Conservation (phyloP, 2,797 vertebrate genomes). For the Anguilla obscura region DNA sequence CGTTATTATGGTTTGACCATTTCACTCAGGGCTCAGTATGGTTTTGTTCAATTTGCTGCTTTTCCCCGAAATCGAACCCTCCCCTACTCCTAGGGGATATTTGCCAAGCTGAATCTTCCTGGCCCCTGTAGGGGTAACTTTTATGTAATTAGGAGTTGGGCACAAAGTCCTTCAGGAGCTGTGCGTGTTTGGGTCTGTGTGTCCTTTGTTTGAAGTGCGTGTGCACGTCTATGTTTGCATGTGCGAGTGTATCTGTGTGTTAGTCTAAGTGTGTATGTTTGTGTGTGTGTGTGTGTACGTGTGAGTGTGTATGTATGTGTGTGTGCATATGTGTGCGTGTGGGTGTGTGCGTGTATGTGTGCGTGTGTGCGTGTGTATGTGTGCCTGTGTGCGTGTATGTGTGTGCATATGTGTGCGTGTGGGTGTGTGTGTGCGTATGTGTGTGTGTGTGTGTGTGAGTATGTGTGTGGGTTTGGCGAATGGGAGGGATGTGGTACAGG, state of each 20-base stretch:
- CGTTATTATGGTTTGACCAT: background rate
- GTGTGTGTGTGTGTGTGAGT: conserved; percentile 29
- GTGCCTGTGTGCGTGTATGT: background rate
- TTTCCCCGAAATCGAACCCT: background rate
- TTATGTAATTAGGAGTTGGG: conserved; percentile 5
- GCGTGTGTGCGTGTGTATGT: background rate
- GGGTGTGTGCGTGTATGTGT: background rate
- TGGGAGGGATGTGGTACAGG: conserved; percentile 33
- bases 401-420: conserved; percentile 11
- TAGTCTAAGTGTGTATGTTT: background rate
- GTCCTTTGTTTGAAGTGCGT: conserved; percentile 21
- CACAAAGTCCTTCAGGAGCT: conserved; percentile 16
- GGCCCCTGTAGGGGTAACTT: background rate
- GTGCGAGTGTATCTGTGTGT: background rate
- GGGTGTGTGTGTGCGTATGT: conserved; percentile 29
- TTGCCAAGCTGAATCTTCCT: background rate
- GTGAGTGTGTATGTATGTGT: background rate
- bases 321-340: background rate
- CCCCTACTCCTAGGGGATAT: conserved; percentile 3
- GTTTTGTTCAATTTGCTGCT: background rate
- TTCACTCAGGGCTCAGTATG: background rate
- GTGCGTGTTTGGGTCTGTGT: conserved; percentile 22
- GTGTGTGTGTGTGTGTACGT: background rate
- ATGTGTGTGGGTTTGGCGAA: conserved; percentile 28
- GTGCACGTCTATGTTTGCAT: background rate